phyloP scores from a whole-genome alignment of 2,888 invertebrate genomes.

The Caenorhabditis sinica region DNA sequence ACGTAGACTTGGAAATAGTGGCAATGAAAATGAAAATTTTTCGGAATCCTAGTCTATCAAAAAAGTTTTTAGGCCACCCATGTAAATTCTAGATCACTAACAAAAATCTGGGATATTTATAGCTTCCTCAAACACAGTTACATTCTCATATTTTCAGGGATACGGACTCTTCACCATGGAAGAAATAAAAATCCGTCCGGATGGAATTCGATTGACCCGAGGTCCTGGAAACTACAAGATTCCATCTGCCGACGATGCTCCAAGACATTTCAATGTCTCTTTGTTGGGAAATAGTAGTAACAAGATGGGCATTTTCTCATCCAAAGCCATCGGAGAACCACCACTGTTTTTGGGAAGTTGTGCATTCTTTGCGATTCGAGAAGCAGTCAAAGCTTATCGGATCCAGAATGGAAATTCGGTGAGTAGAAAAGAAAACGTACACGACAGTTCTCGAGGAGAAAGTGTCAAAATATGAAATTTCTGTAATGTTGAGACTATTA shows the following conservation, averaged over 20 bases:
- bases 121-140: conserved; percentile 87
- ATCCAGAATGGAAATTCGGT: conserved; percentile 66
- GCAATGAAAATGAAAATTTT: conserved; percentile 94
- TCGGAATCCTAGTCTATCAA: no score
- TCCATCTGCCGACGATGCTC: conserved; percentile 94
- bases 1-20: conserved; percentile 89
- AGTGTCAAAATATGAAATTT: no score
- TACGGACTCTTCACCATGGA: conserved; percentile 94
- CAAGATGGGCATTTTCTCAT: conserved; percentile 94
- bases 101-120: conserved; percentile 85
- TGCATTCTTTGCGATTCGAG: conserved; percentile 92
- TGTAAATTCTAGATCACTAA: conserved; percentile 88
- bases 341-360: conserved; percentile 94
- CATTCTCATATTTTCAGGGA: conserved; percentile 90
- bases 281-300: conserved; percentile 93
- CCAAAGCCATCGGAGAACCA: conserved; percentile 98
- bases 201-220: conserved; percentile 86
- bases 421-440: no score
- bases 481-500: no score
- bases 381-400: conserved; percentile 90
- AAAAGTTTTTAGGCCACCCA: conserved; percentile 92
- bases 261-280: conserved; percentile 93
- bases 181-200: conserved; percentile 90
- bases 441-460: no score
- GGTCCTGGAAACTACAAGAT: conserved; percentile 96